phyloP scores from a whole-genome alignment of 2,797 vertebrate genomes.

The Sebastes oblongus region DNA sequence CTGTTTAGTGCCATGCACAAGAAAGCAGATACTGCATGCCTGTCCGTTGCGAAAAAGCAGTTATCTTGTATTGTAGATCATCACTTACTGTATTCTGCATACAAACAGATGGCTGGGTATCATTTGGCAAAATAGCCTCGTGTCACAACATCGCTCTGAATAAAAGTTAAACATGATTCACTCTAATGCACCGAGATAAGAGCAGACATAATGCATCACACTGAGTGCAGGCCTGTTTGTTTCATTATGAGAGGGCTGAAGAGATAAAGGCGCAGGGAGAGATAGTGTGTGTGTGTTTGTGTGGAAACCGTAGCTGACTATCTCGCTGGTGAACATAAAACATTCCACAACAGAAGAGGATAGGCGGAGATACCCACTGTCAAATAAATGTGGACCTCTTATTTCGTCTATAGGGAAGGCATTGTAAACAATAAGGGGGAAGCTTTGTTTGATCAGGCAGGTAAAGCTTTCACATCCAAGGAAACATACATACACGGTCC shows the following conservation, averaged over 20 bases:
- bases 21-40: not conserved
- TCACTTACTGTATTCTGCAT: constrained; percentile 19
- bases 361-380: constrained; percentile 38
- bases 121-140: constrained; percentile 39
- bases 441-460: constrained; percentile 30
- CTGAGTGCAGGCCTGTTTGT: constrained; percentile 60
- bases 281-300: constrained; percentile 27
- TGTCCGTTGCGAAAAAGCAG: not conserved
- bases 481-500: not conserved
- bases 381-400: constrained; percentile 43
- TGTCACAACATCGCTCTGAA: constrained; percentile 55
- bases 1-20: constrained; percentile 24
- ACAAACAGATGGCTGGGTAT: constrained; percentile 53
- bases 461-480: constrained; percentile 22
- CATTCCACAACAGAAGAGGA: constrained; percentile 40
- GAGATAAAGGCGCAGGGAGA: constrained; percentile 53
- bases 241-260: constrained; percentile 59
- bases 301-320: constrained; percentile 33
- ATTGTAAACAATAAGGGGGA: constrained; percentile 31
- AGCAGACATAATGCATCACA: constrained; percentile 47
- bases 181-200: constrained; percentile 60
- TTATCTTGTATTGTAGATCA: constrained; percentile 40
- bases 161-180: constrained; percentile 68
- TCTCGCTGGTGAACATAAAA: constrained; percentile 58
- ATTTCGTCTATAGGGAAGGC: constrained; percentile 28